A percentile compares a stretch with the other conserved stretches of the same genome.
Conservation (phyloP, 1,140 invertebrate species). For the Drosophila nigrodunni region DNA sequence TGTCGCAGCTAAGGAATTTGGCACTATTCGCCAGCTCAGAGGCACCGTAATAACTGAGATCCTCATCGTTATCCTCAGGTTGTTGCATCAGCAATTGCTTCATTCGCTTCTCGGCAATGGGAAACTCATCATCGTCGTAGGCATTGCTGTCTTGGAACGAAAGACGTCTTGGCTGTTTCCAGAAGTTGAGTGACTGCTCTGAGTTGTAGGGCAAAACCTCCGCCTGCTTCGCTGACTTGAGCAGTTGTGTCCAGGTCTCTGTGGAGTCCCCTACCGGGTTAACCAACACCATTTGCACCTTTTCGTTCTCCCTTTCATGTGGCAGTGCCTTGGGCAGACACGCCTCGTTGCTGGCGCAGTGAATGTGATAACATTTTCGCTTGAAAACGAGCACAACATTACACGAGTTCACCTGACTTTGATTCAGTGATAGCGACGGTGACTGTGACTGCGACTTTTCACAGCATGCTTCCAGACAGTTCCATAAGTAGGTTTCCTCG, state of each 20-base stretch:
- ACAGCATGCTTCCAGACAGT: conserved; percentile 91
- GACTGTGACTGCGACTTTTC: conserved; percentile 67
- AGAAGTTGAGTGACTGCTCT: conserved; percentile 68
- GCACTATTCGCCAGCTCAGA: conserved; percentile 47
- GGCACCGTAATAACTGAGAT: conserved; percentile 66
- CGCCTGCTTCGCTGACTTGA: conserved; percentile 73
- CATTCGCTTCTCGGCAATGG: conserved; percentile 73
- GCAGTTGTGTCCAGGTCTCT: conserved; percentile 86
- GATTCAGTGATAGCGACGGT: conserved; percentile 56
- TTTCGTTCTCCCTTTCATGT: conserved; percentile 85
- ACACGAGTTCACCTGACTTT: conserved; percentile 85
- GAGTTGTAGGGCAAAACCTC: conserved; percentile 62
- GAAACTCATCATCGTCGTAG: conserved; percentile 81
- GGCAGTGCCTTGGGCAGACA: conserved; percentile 88
- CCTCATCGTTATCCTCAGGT: conserved; percentile 85
- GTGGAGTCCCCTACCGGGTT: conserved; percentile 86
- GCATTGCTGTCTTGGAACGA: conserved; percentile 57
- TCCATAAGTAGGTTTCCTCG: conserved; percentile 70
- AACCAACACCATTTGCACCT: conserved; percentile 91
- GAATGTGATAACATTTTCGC: conserved; percentile 90
- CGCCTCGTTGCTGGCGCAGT: conserved; percentile 89
- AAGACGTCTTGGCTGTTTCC: conserved; percentile 74
- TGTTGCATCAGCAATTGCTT: conserved; percentile 70
- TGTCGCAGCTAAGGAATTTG: conserved; percentile 84
- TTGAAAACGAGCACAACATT: conserved; percentile 93